Base-by-base conservation (phyloP, 1,140 invertebrate species). In the Calosoma granatense region DNA sequence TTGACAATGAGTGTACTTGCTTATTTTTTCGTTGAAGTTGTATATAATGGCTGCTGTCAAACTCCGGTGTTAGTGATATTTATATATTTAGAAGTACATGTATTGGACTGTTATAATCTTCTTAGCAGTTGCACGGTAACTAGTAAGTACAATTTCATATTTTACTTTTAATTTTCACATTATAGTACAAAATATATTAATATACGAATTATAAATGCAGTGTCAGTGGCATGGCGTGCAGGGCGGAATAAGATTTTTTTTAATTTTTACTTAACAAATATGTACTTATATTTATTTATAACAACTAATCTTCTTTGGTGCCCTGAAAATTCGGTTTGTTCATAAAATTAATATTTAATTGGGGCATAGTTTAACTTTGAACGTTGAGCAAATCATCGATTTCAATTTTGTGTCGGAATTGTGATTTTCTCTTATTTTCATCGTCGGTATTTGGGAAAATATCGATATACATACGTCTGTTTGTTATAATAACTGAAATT, bases 41-140 rank as follows among this genome's bases (percentile, higher is more conserved):
- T 47, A 47, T 47, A 47, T 47, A 47, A 47, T 47, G 41, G 41
- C 41, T 47, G 41, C 41, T 47, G 41, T 47, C 41, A 47, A 47
- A 47, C 41, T 47, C 41, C 41, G 41, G 41, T 47, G 41, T 47
- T 47, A 47, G 41, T 47, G 41, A 47, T 47, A 47, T 47, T 47
- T 47, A 47, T 47, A 47, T 47, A 47, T 47, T 47, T 11, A 9
- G 4, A 9, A 47, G 41, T 47, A 47, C 9, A 47, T 47, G 41
- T 12, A 4, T 47, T 12, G 4, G 17, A 36, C 26, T 47, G 41
- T 17, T 47, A 4, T 6, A 47, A 12, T 47, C 3, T 4, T 3
- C 4, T 4, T 17, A 47, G 9, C 6, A 47, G 15, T 17, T 47
- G 4, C 4, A 17, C 4, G 3, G 17, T 47, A 47, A 47, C 9